Evolutionary conservation across 2,797 vertebrate genomes (phyloP).

Genomic region (Xenentodon cancila): DNA sequence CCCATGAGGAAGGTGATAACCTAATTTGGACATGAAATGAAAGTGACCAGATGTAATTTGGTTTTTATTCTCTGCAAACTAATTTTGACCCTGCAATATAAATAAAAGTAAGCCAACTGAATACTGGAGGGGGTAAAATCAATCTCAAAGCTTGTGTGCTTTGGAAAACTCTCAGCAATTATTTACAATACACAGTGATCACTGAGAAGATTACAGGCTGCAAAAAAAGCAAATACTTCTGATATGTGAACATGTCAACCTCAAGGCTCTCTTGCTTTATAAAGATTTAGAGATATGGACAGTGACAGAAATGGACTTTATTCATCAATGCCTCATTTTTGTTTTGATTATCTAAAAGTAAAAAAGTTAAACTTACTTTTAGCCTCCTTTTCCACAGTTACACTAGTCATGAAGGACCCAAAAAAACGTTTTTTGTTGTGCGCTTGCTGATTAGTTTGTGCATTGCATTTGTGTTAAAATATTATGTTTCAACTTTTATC

Average conservation of each 20-base stretch:
- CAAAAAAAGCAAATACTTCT: conserved; percentile 5
- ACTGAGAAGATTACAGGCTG: neutral
- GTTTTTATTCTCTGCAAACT: conserved; percentile 16
- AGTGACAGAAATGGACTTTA: too few species aligned
- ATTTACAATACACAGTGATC: neutral
- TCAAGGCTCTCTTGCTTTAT: neutral
- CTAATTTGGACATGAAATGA: conserved; percentile 19
- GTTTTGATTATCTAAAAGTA: too few species aligned
- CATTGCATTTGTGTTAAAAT: neutral
- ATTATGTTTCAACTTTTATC: neutral
- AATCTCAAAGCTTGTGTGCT: conserved; percentile 11
- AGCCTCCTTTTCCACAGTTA: neutral
- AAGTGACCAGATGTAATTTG: neutral
- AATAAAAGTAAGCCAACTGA: conserved; percentile 8
- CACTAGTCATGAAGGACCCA: neutral
- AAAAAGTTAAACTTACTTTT: neutral
- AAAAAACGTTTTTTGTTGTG: neutral
- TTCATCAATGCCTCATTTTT: too few species aligned
- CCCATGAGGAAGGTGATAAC: conserved; percentile 15
- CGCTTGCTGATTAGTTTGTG: neutral
- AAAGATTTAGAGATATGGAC: neutral
- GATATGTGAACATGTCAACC: neutral
- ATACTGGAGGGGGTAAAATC: neutral
- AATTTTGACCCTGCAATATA: conserved; percentile 9
- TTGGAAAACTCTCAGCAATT: conserved; percentile 14